Conservation (phyloP, 92 coral and sea anemone genomes). For the Plumapathes pennacea region DNA sequence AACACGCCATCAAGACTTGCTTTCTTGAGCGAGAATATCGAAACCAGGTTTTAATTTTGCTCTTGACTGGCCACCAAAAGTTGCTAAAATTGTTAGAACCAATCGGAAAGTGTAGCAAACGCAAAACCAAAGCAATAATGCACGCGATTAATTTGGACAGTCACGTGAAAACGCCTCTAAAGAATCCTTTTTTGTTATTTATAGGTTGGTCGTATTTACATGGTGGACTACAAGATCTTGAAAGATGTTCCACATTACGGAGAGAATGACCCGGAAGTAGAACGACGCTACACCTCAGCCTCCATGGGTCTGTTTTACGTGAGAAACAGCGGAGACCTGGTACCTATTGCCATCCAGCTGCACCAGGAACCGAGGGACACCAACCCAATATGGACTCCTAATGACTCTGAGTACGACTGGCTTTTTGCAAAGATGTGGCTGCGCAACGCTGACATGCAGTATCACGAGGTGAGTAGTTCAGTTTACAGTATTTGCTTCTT, state of each 20-base stretch:
- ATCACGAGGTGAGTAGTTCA: slow-evolving; percentile 69
- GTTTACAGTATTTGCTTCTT: too few species aligned
- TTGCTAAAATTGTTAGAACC: too few species aligned
- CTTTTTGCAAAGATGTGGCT: slow-evolving; percentile 75
- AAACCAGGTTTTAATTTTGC: too few species aligned
- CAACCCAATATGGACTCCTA: slow-evolving; percentile 90
- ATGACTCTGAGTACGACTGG: slow-evolving; percentile 75
- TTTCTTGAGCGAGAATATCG: too few species aligned
- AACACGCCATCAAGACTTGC: too few species aligned
- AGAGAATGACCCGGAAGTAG: slow-evolving; percentile 31
- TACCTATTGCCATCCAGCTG: slow-evolving; percentile 89
- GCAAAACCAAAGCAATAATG: too few species aligned
- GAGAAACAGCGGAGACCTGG: slow-evolving; percentile 58
- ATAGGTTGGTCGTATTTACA: slow-evolving; percentile 60
- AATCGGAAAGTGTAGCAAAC: too few species aligned
- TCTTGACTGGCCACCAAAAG: too few species aligned
- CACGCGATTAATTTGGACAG: too few species aligned
- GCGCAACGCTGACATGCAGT: slow-evolving; percentile 65
- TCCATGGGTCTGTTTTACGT: slow-evolving; percentile 74
- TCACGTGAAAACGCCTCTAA: too few species aligned
- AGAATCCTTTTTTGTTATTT: neutral
- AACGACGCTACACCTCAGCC: slow-evolving; percentile 63
- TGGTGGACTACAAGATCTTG: slow-evolving; percentile 50
- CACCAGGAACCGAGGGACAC: slow-evolving; percentile 50
- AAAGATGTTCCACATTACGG: slow-evolving; percentile 51